phyloP scores from a whole-genome alignment of 2,113 vertebrate species.

The Callipepla californica region DNA sequence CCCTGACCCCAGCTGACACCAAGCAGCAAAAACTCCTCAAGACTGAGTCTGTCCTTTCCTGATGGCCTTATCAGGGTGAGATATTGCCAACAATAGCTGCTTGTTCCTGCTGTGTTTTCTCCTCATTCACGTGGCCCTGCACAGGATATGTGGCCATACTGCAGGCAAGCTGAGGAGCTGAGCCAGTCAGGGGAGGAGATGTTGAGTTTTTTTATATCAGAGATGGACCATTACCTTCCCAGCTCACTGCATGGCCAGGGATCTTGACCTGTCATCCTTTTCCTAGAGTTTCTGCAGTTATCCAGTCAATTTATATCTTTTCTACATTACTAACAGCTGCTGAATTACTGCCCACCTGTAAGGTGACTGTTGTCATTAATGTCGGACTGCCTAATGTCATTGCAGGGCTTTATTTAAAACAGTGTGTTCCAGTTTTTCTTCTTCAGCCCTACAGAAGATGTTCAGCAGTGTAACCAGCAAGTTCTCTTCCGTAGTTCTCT shows the following conservation, averaged over 20 bases:
- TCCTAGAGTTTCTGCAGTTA: neutral
- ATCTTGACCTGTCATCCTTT: neutral
- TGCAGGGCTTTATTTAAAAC: slow-evolving; percentile 6
- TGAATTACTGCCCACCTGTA: neutral
- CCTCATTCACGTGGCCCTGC: neutral
- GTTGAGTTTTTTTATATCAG: neutral
- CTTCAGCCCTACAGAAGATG: neutral
- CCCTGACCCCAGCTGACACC: neutral
- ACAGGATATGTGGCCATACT: neutral
- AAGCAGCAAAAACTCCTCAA: neutral
- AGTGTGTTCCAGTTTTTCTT: neutral
- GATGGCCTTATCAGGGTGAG: neutral
- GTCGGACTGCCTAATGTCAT: neutral
- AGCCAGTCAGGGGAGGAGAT: neutral
- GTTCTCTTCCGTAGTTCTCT: neutral
- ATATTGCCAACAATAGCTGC: neutral
- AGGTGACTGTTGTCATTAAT: neutral
- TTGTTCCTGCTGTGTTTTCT: neutral
- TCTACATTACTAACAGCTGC: neutral
- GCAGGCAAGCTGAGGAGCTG: neutral
- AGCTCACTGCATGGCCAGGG: neutral
- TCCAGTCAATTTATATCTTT: neutral
- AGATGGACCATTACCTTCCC: neutral
- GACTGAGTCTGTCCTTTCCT: neutral
- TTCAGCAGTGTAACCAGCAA: neutral